phyloP scores from a whole-genome alignment of 2,888 invertebrate species.

The Hylaea fasciaria region DNA sequence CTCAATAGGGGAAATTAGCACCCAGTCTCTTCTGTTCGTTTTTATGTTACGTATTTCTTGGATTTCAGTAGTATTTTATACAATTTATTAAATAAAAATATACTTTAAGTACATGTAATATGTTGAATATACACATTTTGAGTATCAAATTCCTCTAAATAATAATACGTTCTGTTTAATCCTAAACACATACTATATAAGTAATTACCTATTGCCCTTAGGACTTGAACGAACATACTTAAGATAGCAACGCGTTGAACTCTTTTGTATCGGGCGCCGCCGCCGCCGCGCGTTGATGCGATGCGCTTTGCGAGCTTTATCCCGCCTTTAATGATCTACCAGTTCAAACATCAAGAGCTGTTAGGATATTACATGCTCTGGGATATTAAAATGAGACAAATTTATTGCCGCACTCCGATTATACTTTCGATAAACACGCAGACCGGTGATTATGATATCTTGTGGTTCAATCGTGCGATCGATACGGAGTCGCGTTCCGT shows the following conservation, averaged over 20 bases:
- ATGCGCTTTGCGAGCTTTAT: conserved; percentile 48
- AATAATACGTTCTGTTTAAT: too few relatives aligned
- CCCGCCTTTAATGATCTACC: conserved; percentile 61
- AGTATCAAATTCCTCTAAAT: too few relatives aligned
- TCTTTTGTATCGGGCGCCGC: conserved; percentile 69
- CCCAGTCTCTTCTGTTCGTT: too few relatives aligned
- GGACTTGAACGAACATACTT: neutral
- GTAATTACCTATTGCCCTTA: neutral
- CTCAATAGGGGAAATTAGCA: too few relatives aligned
- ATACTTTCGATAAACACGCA: conserved; percentile 82
- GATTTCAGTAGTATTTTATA: too few relatives aligned
- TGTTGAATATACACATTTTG: too few relatives aligned
- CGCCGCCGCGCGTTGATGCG: conserved; percentile 38
- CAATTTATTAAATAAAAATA: too few relatives aligned
- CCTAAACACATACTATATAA: too few relatives aligned
- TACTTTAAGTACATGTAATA: too few relatives aligned
- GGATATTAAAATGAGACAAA: conserved; percentile 84
- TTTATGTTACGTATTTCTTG: too few relatives aligned
- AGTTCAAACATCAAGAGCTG: conserved; percentile 65
- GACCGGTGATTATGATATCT: conserved; percentile 85
- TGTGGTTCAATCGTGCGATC: conserved; percentile 79
- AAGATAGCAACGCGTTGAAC: conserved; percentile 68
- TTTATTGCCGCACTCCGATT: conserved; percentile 82
- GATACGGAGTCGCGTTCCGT: conserved; percentile 81
- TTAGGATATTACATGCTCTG: conserved; percentile 77